Percentiles rank a stretch among this genome's conserved stretches.
phyloP scores from a whole-genome alignment of 2,888 invertebrate genomes.

The Lycocerus yunnanus region DNA sequence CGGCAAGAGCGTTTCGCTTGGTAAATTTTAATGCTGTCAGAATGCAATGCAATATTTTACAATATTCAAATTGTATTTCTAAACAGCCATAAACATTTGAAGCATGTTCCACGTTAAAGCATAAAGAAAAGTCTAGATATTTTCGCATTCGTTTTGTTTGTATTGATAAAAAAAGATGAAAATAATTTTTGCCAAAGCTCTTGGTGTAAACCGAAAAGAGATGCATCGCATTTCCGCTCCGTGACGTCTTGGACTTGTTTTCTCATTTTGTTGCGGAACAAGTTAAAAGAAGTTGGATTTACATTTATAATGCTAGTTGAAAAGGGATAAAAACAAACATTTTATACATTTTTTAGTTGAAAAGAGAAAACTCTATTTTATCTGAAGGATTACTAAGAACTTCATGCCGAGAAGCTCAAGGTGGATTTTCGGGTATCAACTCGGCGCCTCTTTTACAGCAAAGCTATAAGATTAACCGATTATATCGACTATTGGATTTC shows the following conservation, averaged over 20 bases:
- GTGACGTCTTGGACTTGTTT: slow-evolving; percentile 7
- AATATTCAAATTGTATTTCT: slow-evolving; percentile 38
- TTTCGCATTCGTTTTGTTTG: slow-evolving; percentile 13
- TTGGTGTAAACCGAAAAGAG: slow-evolving; percentile 11
- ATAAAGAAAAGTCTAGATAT: slow-evolving; percentile 30
- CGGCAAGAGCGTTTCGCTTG: slow-evolving; percentile 10
- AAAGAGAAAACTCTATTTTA: slow-evolving; percentile 9
- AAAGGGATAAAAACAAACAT: neutral
- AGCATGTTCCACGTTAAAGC: slow-evolving; percentile 39
- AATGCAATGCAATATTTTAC: slow-evolving; percentile 28
- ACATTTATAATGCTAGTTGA: slow-evolving; percentile 4
- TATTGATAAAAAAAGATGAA: slow-evolving; percentile 13
- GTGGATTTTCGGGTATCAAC: slow-evolving; percentile 28
- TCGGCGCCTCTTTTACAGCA: slow-evolving; percentile 13
- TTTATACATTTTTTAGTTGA: slow-evolving; percentile 2
- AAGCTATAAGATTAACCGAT: slow-evolving; percentile 26
- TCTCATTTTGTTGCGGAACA: slow-evolving; percentile 14
- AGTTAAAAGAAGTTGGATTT: slow-evolving; percentile 12
- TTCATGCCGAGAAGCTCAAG: slow-evolving; percentile 24
- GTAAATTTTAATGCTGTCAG: slow-evolving; percentile 26
- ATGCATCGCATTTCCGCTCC: slow-evolving; percentile 2
- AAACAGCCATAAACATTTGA: slow-evolving; percentile 43
- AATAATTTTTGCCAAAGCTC: slow-evolving; percentile 6
- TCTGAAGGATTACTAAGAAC: slow-evolving; percentile 18
- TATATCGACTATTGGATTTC: slow-evolving; percentile 15